phyloP scores from a whole-genome alignment of 2,797 vertebrate species.

The Melanotaenia parkinsoni region DNA sequence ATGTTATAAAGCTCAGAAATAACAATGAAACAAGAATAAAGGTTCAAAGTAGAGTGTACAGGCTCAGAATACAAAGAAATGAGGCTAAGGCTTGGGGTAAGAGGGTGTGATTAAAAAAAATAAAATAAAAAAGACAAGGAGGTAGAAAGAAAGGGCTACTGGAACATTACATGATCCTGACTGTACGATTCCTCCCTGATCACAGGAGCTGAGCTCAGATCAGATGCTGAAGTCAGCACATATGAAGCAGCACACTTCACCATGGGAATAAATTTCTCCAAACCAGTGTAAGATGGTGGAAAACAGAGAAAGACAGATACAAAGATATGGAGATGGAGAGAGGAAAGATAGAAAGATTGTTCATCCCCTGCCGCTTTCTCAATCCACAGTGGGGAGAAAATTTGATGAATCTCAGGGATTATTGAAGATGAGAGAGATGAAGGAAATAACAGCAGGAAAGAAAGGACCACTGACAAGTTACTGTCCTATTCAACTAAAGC shows the following conservation, averaged over 20 bases:
- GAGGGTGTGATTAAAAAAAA: conserved; percentile 44
- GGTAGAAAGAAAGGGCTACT: conserved; percentile 44
- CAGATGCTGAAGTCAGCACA: conserved; percentile 68
- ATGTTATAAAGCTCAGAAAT: conserved; percentile 59
- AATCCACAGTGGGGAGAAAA: conserved; percentile 23
- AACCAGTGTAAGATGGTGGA: conserved; percentile 29
- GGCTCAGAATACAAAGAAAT: conserved; percentile 62
- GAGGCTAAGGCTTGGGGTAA: conserved; percentile 53
- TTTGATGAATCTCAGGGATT: conserved; percentile 37
- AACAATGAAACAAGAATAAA: conserved; percentile 59
- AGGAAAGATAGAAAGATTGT: conserved; percentile 17
- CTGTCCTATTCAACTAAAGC: not conserved
- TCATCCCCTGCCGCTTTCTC: conserved; percentile 23
- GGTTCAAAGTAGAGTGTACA: conserved; percentile 45
- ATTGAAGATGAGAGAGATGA: conserved; percentile 27
- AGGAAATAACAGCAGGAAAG: conserved; percentile 7
- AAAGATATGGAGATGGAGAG: conserved; percentile 22
- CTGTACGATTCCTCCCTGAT: conserved; percentile 69
- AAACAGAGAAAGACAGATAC: conserved; percentile 29
- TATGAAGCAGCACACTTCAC: conserved; percentile 57
- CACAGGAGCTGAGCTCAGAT: conserved; percentile 69
- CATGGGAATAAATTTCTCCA: conserved; percentile 58
- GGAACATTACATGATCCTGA: conserved; percentile 66
- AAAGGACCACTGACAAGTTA: not conserved
- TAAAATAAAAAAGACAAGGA: conserved; percentile 3